Evolutionary conservation across 2,113 vertebrate species (phyloP).

Genomic region (Ancistrus triradiatus): DNA sequence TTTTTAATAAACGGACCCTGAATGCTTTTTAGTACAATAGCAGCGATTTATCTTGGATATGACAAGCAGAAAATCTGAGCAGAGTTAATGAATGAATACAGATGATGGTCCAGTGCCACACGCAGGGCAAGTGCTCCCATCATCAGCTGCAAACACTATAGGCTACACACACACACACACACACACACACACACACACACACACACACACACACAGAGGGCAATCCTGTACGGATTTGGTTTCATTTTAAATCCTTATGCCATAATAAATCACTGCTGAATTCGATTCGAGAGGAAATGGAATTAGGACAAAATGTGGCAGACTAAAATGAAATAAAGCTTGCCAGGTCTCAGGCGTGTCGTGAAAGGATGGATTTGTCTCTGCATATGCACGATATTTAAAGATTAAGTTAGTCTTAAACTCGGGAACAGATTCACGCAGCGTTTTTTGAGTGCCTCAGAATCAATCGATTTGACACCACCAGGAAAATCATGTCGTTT

Average conservation of each 20-base stretch:
- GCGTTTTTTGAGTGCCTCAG: too few species aligned
- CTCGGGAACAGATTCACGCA: too few species aligned
- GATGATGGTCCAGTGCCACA: constrained; percentile 60
- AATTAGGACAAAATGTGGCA: not conserved
- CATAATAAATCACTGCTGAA: not conserved
- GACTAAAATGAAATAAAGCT: too few species aligned
- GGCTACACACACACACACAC: too few species aligned
- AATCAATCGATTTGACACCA: not conserved
- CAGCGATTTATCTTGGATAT: constrained; percentile 59
- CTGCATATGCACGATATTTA: too few species aligned
- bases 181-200: too few species aligned
- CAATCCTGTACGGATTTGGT: not conserved
- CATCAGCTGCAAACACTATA: not conserved
- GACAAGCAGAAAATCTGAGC: constrained; percentile 75
- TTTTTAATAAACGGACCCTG: constrained; percentile 52
- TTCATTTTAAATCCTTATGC: not conserved
- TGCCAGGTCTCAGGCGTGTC: too few species aligned
- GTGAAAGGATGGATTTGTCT: too few species aligned
- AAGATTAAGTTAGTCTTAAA: too few species aligned
- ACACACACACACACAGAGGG: too few species aligned
- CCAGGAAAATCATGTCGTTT: constrained; percentile 20
- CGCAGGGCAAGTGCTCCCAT: constrained; percentile 47
- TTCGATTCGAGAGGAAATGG: not conserved
- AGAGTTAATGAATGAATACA: constrained; percentile 69
- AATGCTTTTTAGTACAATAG: constrained; percentile 51